Base-by-base conservation (phyloP, 92 coral and sea anemone species). In the Virgularia gustaviana region DNA sequence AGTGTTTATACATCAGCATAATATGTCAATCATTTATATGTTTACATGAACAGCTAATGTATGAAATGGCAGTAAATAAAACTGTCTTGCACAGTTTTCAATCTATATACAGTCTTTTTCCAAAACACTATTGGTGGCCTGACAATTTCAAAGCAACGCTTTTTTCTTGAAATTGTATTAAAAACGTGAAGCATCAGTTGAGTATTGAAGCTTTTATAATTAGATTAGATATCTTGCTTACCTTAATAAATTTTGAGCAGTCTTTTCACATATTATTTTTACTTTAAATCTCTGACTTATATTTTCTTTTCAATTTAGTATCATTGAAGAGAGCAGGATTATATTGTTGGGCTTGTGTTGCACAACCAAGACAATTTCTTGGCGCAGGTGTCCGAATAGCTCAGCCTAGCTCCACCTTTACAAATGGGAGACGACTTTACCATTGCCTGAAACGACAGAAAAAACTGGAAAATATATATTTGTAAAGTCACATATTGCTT, bases 371-470 rank as follows among this genome's bases (percentile, higher is more conserved):
- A 67, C 74, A 47, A 68, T 68, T 33, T 68, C 60, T 68, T 47
- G 60, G 51, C 75, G 75, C 75, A 68, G 75, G 75, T 68, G 75
- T 47, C 25, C 51, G 61, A 37, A 24, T 23, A 65, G 72, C 72
- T 65, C 72, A 23, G 72, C 61, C 55, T 68, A 68, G 75, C 75
- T 68, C 75, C 75, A 68, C 75, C 75, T 68, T 49, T 60, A 60
- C 2, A 8, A 49, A 51, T 15, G 29, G 25, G 35, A 15, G 41
- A 68, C 54, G 15, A 18, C 35, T 49, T 51, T 68, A 68, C 37
- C 75, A 68, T 68, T 20, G 60, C 75, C 75, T 68, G 47, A 35
- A 51, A 36, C 33, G 34, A 51, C 53, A 49, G 5, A 27, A 20
- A 31, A 29, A 31, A 52, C 58, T 15, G 3, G 28, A 52, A 52